Evolutionary conservation across 1,140 invertebrate species (phyloP).

Genomic region (Uloborus diversus): DNA sequence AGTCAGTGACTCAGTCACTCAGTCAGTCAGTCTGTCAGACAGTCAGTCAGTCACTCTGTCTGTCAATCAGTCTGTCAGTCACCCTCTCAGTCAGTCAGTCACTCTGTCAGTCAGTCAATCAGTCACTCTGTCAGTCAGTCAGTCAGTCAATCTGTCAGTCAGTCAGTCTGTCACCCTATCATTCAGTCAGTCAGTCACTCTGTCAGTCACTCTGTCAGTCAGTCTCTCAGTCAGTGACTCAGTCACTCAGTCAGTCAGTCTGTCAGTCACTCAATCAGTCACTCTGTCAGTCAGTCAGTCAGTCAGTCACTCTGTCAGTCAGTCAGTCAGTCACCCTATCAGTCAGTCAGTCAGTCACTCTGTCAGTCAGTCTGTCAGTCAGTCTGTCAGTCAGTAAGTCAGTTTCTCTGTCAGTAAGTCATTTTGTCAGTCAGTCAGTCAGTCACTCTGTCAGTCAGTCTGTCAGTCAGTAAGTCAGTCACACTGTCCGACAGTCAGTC

Average conservation of each 20-base stretch:
- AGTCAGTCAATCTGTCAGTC: background rate
- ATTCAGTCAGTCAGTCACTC: background rate
- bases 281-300: background rate
- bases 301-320: background rate
- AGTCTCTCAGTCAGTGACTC: background rate
- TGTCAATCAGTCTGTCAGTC: background rate
- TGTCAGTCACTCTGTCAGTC: background rate
- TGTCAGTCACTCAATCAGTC: background rate
- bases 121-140: background rate
- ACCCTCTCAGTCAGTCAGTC: background rate
- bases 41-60: background rate
- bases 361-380: background rate
- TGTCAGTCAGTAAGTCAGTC: background rate
- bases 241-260: background rate
- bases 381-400: background rate
- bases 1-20: too few relatives aligned
- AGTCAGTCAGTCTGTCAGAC: background rate
- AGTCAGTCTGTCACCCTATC: background rate
- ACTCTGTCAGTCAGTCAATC: background rate
- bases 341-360: background rate
- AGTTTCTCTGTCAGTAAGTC: background rate
- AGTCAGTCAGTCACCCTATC: background rate
- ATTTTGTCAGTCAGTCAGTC: background rate
- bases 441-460: background rate
- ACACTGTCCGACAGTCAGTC: background rate